These are phyloP conservation scores for Rhagonycha lutea DNA, from an alignment of 2,888 invertebrate genomes.

Conservation along the genomic window DNA sequence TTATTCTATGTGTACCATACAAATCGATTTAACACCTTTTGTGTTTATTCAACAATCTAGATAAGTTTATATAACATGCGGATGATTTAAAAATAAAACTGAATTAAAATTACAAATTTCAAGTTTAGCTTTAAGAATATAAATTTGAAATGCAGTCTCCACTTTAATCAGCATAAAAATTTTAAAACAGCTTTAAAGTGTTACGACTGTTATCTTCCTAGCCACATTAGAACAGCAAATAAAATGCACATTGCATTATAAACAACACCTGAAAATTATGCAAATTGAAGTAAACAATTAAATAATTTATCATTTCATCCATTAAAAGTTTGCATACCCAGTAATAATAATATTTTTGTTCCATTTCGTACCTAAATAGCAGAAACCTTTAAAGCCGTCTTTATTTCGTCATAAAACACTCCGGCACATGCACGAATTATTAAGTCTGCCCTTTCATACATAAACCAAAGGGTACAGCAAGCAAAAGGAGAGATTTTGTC, in stretches of 20 bases:
- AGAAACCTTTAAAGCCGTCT: background rate
- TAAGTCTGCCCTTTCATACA: background rate
- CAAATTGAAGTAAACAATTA: background rate
- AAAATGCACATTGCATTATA: background rate
- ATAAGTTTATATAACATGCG: background rate
- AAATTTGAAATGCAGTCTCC: background rate
- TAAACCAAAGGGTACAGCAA: background rate
- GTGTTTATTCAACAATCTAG: background rate
- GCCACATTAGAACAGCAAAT: background rate
- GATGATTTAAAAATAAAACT: background rate
- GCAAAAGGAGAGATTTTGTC: background rate
- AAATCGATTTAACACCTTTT: background rate
- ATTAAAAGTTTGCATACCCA: too few species aligned
- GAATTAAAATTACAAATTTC: background rate
- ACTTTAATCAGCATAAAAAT: background rate
- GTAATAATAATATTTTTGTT: background rate
- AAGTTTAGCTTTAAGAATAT: background rate
- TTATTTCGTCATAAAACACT: background rate
- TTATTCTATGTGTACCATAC: background rate
- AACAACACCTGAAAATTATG: background rate
- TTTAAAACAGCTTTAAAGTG: background rate
- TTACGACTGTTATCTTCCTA: background rate
- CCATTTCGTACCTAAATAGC: background rate
- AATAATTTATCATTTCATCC: background rate
- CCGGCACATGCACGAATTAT: background rate